Evolutionary conservation across 1,140 invertebrate genomes (phyloP), one percentile per base, ranked within the genome.

Genomic region (Lepeophtheirus salmonis): DNA sequence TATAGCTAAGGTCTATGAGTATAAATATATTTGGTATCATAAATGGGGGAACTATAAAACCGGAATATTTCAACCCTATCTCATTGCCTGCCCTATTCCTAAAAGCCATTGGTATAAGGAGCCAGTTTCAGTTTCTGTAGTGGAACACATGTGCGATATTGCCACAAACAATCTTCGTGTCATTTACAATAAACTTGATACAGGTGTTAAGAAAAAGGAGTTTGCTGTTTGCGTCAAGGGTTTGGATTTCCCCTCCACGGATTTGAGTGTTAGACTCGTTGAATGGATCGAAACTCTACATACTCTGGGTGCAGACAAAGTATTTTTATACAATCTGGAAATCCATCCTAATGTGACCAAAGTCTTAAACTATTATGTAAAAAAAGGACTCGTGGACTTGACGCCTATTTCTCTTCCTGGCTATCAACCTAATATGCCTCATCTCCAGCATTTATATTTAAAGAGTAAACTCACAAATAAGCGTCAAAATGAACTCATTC

Each of bases 171-270:
- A 89, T 71, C 71, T 92, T n/a, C 73, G 82, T 2, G 84, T 94
- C 1, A 83, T 88, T 63, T 84, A 88, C 70, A 80, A 87, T 65
- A 78, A 79, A 61, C 81, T 83, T 2, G 65, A 71, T 26, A 24
- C 25, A 6, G 57, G 58, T 0, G 71, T 67, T 56, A 74, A 75
- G 41, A 82, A 85, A 65, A 81, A 84, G 66, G 80, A 82, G 1
- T 91, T 95, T 69, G 89, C 88, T 0, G 89, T 95, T 0, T 96
- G 91, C 68, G 89, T 95, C 16, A 96, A 95, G 66, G 74, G 91
- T 77, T 71, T 96, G 13, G 89, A 94, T 69, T 94, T 94, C 65
- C 75, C 89, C 0, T 83, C 90, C 68, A 85, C 91, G 66, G 90
- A 95, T 70, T 70, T 92, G 0, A 89, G 86, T 0, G 84, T 90